A percentile compares a stretch with the other conserved stretches of the same genome.
These are phyloP conservation scores for Eospalax fontanierii DNA, from an alignment of 2,797 vertebrate species.

Conservation along the genomic window DNA sequence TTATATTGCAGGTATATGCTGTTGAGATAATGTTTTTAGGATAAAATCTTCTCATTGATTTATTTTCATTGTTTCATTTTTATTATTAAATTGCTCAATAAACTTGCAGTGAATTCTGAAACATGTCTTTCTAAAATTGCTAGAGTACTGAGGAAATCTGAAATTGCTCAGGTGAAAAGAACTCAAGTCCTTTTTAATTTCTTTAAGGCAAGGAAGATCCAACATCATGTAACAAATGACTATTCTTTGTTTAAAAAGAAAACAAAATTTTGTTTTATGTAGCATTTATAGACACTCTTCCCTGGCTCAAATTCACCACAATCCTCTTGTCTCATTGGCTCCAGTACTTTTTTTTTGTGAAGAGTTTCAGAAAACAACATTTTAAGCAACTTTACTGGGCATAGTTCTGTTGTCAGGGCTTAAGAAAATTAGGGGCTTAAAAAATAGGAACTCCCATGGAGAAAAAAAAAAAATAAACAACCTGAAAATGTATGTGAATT, in stretches of 20 bases:
- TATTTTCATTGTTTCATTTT: slow-evolving; percentile 80
- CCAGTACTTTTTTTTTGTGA: slow-evolving; percentile 14
- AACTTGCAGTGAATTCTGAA: slow-evolving; percentile 74
- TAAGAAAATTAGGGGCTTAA: neutral
- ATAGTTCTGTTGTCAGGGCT: neutral
- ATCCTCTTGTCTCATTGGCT: neutral
- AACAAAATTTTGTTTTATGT: neutral
- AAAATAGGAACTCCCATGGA: neutral
- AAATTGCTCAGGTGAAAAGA: slow-evolving; percentile 67
- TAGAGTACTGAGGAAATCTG: slow-evolving; percentile 69
- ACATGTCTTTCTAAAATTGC: slow-evolving; percentile 61
- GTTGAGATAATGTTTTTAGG: slow-evolving; percentile 71
- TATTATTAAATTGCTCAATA: slow-evolving; percentile 79
- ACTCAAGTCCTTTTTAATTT: slow-evolving; percentile 49
- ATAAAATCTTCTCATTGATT: slow-evolving; percentile 73
- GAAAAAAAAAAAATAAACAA: neutral
- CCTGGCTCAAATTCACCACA: neutral
- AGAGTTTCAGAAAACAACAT: slow-evolving; percentile 14
- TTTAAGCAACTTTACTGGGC: neutral
- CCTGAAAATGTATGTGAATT: neutral
- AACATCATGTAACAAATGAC: neutral
- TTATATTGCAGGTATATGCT: slow-evolving; percentile 59
- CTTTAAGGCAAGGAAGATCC: slow-evolving; percentile 73
- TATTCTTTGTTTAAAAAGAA: neutral
- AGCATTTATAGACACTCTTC: slow-evolving; percentile 19